Percentiles rank a stretch among this genome's conserved stretches.
phyloP scores from a whole-genome alignment of 2,888 invertebrate species.

The Sesia apiformis region DNA sequence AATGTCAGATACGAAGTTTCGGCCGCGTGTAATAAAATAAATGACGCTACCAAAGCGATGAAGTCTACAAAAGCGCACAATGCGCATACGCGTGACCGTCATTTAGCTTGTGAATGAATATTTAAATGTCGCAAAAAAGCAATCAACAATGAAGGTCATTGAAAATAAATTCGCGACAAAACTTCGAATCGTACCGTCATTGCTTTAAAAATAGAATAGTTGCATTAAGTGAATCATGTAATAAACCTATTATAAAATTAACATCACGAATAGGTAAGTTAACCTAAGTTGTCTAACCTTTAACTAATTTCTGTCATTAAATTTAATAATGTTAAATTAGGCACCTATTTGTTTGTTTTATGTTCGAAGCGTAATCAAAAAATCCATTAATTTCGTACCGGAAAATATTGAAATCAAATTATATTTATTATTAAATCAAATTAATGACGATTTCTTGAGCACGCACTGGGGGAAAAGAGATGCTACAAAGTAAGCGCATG shows the following conservation, averaged over 20 bases:
- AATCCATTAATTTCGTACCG: too few species aligned
- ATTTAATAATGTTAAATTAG: not conserved
- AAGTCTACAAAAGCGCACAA: constrained; percentile 35
- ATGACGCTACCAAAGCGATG: constrained; percentile 19
- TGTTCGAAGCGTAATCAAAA: too few species aligned
- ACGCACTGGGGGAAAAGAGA: not conserved
- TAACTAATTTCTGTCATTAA: too few species aligned
- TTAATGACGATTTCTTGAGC: too few species aligned
- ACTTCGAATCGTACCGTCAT: not conserved
- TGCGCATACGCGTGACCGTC: constrained; percentile 23
- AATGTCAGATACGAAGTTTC: too few species aligned
- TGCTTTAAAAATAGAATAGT: not conserved
- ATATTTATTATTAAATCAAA: too few species aligned
- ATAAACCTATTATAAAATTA: too few species aligned
- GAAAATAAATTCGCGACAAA: not conserved
- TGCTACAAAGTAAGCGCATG: constrained; percentile 27
- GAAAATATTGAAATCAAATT: too few species aligned
- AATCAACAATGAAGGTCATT: not conserved
- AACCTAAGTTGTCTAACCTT: too few species aligned
- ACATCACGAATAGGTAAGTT: too few species aligned
- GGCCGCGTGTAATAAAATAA: too few species aligned
- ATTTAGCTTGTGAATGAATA: constrained; percentile 28
- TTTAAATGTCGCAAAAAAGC: constrained; percentile 23
- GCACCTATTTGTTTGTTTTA: not conserved
- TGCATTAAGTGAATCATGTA: too few species aligned